Base-by-base conservation (phyloP, 2,113 vertebrate species). In the Psittacus erithacus region DNA sequence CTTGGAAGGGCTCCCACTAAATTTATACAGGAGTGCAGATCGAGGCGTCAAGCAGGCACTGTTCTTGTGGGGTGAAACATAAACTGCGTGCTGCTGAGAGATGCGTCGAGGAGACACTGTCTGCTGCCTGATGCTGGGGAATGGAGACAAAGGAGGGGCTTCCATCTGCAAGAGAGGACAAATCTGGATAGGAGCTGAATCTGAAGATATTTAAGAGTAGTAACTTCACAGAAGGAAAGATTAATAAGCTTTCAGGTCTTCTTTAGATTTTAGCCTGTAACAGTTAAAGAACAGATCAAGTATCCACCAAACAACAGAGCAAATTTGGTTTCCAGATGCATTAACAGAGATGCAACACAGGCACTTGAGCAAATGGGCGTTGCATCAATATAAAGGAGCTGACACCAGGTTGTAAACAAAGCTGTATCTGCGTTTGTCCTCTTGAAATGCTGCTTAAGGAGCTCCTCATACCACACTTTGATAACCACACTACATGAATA, bases 1-100 rank as follows among this genome's bases (percentile, higher is more conserved):
- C 98, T 99, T 99, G 63, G 99, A 99, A 29, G 99, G 99, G 96
- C 99, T 99, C 93, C 98, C 98, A 41, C 97, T 99, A 91, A 99
- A 99, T 79, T 95, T 98, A 96, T 99, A 99, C 7, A 99, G 98
- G 86, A 98, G 98, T 4, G 98, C 96, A 9, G 98, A 97, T 41
- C 95, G 98, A 1, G 99, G 99, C 0, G 98, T 98, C 78, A 98
- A 93, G 92, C 98, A 97, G 62, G 97, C 71, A 2, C 98, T 94
- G 7, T 98, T 99, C 97, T 99, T 99, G 97, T 99, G 99, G 1
- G 99, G 99, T 0, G 99, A 99, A 17, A 99, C 97, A 7, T 99
- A 99, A 33, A 99, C 92, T 0, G 98, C 98, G 69, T 99, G 99
- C 92, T 98, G 98, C 71, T 99, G 99, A 5, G 99, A 99, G 86